Evolutionary conservation across 2,888 invertebrate genomes (phyloP).

Genomic region (Sabellastarte sp.): DNA sequence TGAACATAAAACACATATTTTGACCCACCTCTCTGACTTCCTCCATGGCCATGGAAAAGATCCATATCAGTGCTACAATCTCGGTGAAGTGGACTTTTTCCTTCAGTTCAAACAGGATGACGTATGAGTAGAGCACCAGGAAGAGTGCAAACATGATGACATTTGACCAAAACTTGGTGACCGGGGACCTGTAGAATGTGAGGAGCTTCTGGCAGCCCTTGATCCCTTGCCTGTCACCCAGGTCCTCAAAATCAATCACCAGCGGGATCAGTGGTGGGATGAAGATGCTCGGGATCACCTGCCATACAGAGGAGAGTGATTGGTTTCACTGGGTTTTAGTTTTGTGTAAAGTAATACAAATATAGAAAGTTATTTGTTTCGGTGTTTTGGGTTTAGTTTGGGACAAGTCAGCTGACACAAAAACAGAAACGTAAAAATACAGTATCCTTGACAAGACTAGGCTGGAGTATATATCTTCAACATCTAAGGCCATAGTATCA

Average conservation of each 20-base stretch:
- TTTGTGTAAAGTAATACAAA: too few species aligned
- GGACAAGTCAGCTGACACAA: too few species aligned
- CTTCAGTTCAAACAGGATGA: slow-evolving; percentile 57
- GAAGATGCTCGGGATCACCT: not conserved
- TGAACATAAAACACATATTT: too few species aligned
- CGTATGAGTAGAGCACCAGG: slow-evolving; percentile 54
- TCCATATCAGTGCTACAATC: slow-evolving; percentile 53
- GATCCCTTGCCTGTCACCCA: not conserved
- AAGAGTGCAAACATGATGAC: slow-evolving; percentile 51
- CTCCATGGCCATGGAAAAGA: slow-evolving; percentile 50
- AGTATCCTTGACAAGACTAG: too few species aligned
- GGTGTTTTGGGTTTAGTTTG: too few species aligned
- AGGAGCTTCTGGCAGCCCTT: slow-evolving; percentile 39
- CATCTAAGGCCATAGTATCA: too few species aligned
- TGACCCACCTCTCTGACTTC: slow-evolving; percentile 42
- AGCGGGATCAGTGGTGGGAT: slow-evolving; percentile 1
- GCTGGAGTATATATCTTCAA: too few species aligned
- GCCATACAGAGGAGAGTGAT: too few species aligned
- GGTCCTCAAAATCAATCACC: slow-evolving; percentile 1
- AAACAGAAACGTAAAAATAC: too few species aligned
- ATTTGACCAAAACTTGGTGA: slow-evolving; percentile 52
- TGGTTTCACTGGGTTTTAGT: too few species aligned
- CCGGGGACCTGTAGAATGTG: slow-evolving; percentile 55
- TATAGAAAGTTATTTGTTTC: too few species aligned
- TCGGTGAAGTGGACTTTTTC: slow-evolving; percentile 43